Conservation (phyloP, 2,888 invertebrate genomes). For the Dryococelus australis region DNA sequence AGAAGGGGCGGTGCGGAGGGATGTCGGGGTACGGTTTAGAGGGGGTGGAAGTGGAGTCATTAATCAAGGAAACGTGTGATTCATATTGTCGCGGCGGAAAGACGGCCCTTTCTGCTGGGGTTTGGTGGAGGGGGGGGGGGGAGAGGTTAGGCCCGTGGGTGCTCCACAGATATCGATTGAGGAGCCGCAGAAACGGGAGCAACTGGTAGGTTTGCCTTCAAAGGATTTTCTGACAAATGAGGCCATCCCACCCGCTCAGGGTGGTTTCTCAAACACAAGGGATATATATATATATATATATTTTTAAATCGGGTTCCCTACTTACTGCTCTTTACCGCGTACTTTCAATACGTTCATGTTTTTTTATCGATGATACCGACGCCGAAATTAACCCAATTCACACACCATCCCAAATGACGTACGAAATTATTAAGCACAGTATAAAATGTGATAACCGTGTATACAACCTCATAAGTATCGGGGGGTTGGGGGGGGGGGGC, state of each 20-base stretch:
- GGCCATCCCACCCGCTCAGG: neutral
- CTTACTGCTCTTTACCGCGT: neutral
- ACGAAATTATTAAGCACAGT: too few relatives aligned
- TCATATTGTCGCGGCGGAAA: constrained; percentile 34
- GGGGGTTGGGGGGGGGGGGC: too few relatives aligned
- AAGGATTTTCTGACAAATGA: neutral
- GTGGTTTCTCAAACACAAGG: neutral
- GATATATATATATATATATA: too few relatives aligned
- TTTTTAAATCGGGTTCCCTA: neutral
- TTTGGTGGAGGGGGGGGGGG: neutral
- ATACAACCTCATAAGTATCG: too few relatives aligned
- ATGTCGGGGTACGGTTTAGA: neutral
- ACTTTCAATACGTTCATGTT: too few relatives aligned
- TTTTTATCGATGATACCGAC: too few relatives aligned
- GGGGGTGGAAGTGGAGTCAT: constrained; percentile 19
- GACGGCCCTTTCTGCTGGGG: neutral
- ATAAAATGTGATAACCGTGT: too few relatives aligned
- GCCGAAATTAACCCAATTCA: too few relatives aligned
- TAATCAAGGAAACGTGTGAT: constrained; percentile 37
- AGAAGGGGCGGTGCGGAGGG: neutral
- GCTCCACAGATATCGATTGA: neutral
- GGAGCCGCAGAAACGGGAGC: constrained; percentile 16
- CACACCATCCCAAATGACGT: too few relatives aligned
- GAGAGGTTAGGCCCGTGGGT: neutral
- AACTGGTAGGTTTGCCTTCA: neutral